phyloP scores from a whole-genome alignment of 2,797 vertebrate species.

The Ctenopoma multispine region DNA sequence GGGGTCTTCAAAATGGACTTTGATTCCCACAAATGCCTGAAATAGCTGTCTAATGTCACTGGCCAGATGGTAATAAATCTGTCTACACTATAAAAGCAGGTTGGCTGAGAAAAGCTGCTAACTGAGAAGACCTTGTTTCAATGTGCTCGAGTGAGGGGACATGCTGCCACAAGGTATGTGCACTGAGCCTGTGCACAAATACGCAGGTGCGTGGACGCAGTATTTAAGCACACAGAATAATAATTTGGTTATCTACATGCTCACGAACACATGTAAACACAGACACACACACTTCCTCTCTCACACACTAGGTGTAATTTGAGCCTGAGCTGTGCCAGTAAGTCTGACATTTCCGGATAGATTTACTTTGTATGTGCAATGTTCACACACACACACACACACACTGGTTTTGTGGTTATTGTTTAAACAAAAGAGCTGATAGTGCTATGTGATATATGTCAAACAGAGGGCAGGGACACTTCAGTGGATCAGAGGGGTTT shows the following conservation, averaged over 20 bases:
- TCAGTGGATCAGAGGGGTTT: not conserved
- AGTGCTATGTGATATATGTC: slow-evolving; percentile 10
- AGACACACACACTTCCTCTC: slow-evolving; percentile 45
- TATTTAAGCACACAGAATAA: slow-evolving; percentile 19
- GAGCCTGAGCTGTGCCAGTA: slow-evolving; percentile 76
- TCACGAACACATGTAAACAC: slow-evolving; percentile 33
- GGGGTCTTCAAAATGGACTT: slow-evolving; percentile 70
- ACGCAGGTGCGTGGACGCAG: not conserved
- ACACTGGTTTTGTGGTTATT: slow-evolving; percentile 35
- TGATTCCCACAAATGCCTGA: slow-evolving; percentile 74
- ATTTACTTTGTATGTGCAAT: slow-evolving; percentile 45
- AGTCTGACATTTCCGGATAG: slow-evolving; percentile 70
- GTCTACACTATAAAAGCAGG: slow-evolving; percentile 54
- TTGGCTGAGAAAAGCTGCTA: slow-evolving; percentile 39
- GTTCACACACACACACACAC: slow-evolving; percentile 18
- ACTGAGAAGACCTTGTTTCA: slow-evolving; percentile 46
- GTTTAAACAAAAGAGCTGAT: slow-evolving; percentile 46
- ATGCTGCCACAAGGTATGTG: not conserved
- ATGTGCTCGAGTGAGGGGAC: not conserved
- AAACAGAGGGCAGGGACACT: slow-evolving; percentile 9
- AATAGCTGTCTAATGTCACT: slow-evolving; percentile 79
- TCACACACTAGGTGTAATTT: slow-evolving; percentile 59
- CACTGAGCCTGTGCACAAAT: not conserved
- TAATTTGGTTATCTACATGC: not conserved
- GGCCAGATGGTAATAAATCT: slow-evolving; percentile 70